phyloP scores from a whole-genome alignment of 2,113 vertebrate genomes.

The Rhinichthys klamathensis region DNA sequence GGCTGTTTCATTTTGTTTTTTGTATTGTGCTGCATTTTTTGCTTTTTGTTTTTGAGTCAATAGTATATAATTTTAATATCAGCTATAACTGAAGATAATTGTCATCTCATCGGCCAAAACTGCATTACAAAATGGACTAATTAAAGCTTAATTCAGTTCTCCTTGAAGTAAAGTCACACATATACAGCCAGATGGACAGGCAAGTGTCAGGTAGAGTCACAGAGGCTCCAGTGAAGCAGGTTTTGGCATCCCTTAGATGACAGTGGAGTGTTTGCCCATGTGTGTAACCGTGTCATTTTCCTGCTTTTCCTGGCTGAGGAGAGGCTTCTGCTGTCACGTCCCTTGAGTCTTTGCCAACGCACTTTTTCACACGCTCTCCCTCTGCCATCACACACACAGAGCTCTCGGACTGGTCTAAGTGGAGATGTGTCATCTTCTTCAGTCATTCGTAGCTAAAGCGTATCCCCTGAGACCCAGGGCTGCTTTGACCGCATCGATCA shows the following conservation, averaged over 20 bases:
- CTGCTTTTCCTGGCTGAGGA: constrained; percentile 35
- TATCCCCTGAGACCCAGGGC: constrained; percentile 59
- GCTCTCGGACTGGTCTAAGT: constrained; percentile 52
- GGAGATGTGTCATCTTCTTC: constrained; percentile 65
- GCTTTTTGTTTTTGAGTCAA: not conserved
- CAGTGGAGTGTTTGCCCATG: constrained; percentile 18
- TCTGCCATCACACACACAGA: constrained; percentile 40
- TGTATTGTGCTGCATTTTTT: not conserved
- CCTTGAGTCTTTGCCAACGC: constrained; percentile 12
- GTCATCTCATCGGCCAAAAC: not conserved
- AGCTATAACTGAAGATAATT: not conserved
- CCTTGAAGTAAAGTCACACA: constrained; percentile 41
- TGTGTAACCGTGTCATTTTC: constrained; percentile 40
- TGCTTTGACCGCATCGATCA: constrained; percentile 64
- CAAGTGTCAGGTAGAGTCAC: constrained; percentile 35
- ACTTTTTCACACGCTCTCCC: constrained; percentile 12
- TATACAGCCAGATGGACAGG: constrained; percentile 45
- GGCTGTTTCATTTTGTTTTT: not conserved
- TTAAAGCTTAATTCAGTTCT: not conserved
- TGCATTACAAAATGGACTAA: not conserved
- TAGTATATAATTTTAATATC: not conserved
- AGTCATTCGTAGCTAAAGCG: constrained; percentile 62
- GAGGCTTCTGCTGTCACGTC: constrained; percentile 37
- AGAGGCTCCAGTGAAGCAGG: constrained; percentile 7
- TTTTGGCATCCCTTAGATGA: constrained; percentile 25